A percentile compares a stretch with the other conserved stretches of the same genome.
These are phyloP conservation scores for Campylorhamphus procurvoides DNA, from an alignment of 2,113 vertebrate species.

Conservation along the genomic window DNA sequence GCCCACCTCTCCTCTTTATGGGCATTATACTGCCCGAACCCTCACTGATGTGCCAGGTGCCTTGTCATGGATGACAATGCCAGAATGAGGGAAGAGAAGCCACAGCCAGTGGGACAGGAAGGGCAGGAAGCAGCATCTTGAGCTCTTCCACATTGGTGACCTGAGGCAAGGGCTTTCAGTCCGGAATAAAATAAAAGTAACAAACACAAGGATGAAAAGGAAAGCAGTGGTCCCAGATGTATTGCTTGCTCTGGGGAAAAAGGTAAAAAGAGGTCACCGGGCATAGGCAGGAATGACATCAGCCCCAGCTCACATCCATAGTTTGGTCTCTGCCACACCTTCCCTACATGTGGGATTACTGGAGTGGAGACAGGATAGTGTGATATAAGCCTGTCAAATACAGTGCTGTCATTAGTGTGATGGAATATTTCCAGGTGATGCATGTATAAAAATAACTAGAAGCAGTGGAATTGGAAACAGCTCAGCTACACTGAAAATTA, in stretches of 20 bases:
- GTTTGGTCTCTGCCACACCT: background rate
- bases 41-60: background rate
- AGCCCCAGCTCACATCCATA: background rate
- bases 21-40: background rate
- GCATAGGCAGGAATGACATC: background rate
- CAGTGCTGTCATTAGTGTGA: background rate
- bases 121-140: background rate
- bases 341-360: background rate
- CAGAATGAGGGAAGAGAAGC: background rate
- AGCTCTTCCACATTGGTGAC: background rate
- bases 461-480: background rate
- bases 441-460: background rate
- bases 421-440: background rate
- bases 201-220: background rate
- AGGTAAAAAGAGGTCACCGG: background rate
- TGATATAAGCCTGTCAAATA: background rate
- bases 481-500: background rate
- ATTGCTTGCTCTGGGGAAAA: background rate
- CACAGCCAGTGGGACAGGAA: background rate
- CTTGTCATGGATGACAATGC: background rate
- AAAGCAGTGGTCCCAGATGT: background rate
- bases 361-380: background rate
- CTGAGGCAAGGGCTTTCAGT: background rate
- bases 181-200: background rate
- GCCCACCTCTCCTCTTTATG: background rate